Conservation (phyloP, 1,140 invertebrate genomes). For the Drosophila ohnishii region DNA sequence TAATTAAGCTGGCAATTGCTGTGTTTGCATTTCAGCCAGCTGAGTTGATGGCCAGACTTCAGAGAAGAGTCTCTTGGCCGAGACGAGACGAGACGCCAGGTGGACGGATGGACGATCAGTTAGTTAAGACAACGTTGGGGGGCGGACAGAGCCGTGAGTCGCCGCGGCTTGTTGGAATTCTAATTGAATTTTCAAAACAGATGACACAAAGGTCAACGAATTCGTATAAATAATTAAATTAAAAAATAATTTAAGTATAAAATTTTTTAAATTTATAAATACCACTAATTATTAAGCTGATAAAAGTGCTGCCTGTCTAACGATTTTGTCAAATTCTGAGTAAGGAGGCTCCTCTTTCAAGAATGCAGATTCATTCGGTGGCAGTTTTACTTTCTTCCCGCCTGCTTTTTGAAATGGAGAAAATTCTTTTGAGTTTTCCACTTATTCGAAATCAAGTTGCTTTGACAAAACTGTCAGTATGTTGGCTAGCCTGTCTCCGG, state of each 20-base stretch:
- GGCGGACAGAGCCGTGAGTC: neutral
- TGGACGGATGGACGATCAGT: neutral
- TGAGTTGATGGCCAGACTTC: neutral
- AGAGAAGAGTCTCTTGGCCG: neutral
- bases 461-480: slow-evolving; percentile 21
- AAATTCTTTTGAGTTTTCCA: too few species aligned
- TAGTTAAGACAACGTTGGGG: neutral
- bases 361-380: neutral
- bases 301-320: neutral
- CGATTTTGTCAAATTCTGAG: neutral
- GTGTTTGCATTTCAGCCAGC: slow-evolving; percentile 42
- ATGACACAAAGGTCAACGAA: neutral
- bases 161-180: slow-evolving; percentile 1
- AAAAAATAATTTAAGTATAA: neutral
- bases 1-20: slow-evolving; percentile 53
- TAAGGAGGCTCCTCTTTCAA: neutral
- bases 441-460: slow-evolving; percentile 11
- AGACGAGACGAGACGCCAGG: neutral
- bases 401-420: neutral
- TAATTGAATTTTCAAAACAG: slow-evolving; percentile 29
- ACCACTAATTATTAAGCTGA: neutral
- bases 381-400: too few species aligned
- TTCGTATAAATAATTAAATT: too few species aligned
- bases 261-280: neutral
- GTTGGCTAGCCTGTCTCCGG: neutral